Conservation (phyloP, 2,888 invertebrate genomes). For the Andrena haemorrhoa region DNA sequence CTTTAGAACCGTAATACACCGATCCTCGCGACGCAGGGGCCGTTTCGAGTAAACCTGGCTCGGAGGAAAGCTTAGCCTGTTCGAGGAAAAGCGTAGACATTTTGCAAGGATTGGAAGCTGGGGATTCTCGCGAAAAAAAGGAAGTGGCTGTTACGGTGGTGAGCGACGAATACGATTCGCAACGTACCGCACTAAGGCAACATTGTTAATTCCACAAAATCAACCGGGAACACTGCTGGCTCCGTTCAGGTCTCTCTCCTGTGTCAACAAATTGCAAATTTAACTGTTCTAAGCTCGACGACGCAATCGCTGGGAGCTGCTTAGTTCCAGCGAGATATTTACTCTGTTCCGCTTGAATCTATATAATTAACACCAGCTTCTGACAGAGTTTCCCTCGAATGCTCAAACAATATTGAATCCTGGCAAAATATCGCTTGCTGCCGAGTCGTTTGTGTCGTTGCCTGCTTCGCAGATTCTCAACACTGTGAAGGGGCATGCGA, state of each 20-base stretch:
- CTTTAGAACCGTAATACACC: not conserved
- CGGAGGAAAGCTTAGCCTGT: not conserved
- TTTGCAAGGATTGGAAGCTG: not conserved
- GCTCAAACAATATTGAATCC: conserved; percentile 21
- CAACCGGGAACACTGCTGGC: conserved; percentile 32
- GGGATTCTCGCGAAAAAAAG: conserved; percentile 11
- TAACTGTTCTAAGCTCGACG: conserved; percentile 52
- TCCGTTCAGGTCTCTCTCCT: conserved; percentile 35
- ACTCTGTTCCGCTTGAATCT: conserved; percentile 49
- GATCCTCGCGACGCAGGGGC: not conserved
- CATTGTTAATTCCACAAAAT: conserved; percentile 54
- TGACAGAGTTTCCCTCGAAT: conserved; percentile 1
- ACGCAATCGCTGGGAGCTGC: conserved; percentile 43
- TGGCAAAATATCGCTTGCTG: conserved; percentile 22
- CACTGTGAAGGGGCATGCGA: too few species aligned
- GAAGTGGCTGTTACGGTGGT: conserved; percentile 29
- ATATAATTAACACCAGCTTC: conserved; percentile 48
- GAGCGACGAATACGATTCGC: conserved; percentile 14
- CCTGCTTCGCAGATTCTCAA: not conserved
- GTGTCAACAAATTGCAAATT: conserved; percentile 55
- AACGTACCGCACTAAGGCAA: conserved; percentile 25
- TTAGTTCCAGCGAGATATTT: conserved; percentile 49
- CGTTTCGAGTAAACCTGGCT: not conserved
- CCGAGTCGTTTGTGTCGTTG: conserved; percentile 9
- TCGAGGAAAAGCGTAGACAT: not conserved